phyloP scores from a whole-genome alignment of 2,888 invertebrate genomes.

The Monochamus alternatus region DNA sequence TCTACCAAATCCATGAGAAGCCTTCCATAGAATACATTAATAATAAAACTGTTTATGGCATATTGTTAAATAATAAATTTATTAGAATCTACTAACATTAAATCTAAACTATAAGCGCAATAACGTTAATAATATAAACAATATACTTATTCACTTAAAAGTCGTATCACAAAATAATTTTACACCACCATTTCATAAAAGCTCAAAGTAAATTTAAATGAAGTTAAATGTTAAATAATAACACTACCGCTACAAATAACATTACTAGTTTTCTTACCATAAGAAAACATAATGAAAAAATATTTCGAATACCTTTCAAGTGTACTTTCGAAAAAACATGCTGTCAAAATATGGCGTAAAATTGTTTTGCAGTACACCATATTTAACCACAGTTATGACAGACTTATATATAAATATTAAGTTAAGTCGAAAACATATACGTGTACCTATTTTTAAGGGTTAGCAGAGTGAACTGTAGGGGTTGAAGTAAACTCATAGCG shows the following conservation, averaged over 20 bases:
- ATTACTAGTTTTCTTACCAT: constrained; percentile 36
- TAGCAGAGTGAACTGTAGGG: constrained; percentile 59
- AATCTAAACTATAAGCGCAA: constrained; percentile 55
- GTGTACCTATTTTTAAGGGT: constrained; percentile 32
- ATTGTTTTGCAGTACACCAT: constrained; percentile 25
- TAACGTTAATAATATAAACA: constrained; percentile 55
- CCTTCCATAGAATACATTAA: neutral
- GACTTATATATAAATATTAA: constrained; percentile 39
- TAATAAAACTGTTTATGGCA: constrained; percentile 31
- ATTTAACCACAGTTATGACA: constrained; percentile 42
- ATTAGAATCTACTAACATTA: constrained; percentile 45
- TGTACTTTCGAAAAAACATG: neutral
- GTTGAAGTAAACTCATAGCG: constrained; percentile 73
- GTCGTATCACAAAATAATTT: constrained; percentile 34
- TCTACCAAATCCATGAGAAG: too few relatives aligned
- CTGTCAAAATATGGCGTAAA: neutral
- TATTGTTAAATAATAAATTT: constrained; percentile 36
- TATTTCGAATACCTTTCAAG: neutral
- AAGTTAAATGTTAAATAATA: neutral
- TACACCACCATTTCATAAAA: constrained; percentile 17
- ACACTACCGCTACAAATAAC: neutral
- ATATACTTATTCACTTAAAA: constrained; percentile 41
- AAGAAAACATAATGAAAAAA: constrained; percentile 36
- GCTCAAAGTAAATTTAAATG: neutral
- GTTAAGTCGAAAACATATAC: constrained; percentile 36